A percentile compares a stretch with the other conserved stretches of the same genome.
These are phyloP conservation scores for Sarcophaga peregrina DNA, from an alignment of 1,140 invertebrate species.

Conservation along the genomic window DNA sequence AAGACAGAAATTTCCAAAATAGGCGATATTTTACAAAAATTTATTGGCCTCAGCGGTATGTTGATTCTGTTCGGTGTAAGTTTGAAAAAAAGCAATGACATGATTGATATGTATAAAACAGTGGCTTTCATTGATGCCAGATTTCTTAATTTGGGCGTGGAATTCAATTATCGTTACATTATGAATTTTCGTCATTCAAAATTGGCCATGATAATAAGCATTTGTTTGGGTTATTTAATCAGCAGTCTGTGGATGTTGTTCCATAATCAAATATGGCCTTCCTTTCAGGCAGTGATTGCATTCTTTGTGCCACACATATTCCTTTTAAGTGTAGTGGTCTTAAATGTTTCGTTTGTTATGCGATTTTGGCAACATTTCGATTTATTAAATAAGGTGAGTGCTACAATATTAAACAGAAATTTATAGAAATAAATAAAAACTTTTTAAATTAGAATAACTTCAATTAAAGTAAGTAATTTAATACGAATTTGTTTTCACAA, in stretches of 20 bases:
- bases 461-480: too few relatives aligned
- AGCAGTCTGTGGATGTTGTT: conserved; percentile 57
- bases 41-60: conserved; percentile 60
- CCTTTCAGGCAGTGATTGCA: conserved; percentile 56
- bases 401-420: too few relatives aligned
- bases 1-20: conserved; percentile 60
- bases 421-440: too few relatives aligned
- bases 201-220: conserved; percentile 49
- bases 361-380: conserved; percentile 60
- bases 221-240: conserved; percentile 54
- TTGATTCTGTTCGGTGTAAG: conserved; percentile 54
- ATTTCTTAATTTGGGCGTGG: conserved; percentile 54
- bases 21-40: conserved; percentile 61
- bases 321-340: conserved; percentile 57
- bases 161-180: conserved; percentile 57
- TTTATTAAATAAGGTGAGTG: conserved; percentile 55
- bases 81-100: conserved; percentile 44
- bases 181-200: conserved; percentile 54
- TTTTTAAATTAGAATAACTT: too few relatives aligned
- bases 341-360: conserved; percentile 56
- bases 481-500: too few relatives aligned
- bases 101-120: conserved; percentile 54
- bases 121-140: conserved; percentile 53
- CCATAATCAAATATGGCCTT: conserved; percentile 55
- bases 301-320: conserved; percentile 62